Evolutionary conservation across 1,140 invertebrate genomes (phyloP), one percentile per base, ranked within the genome.

Genomic region (Cyclina sinensis): DNA sequence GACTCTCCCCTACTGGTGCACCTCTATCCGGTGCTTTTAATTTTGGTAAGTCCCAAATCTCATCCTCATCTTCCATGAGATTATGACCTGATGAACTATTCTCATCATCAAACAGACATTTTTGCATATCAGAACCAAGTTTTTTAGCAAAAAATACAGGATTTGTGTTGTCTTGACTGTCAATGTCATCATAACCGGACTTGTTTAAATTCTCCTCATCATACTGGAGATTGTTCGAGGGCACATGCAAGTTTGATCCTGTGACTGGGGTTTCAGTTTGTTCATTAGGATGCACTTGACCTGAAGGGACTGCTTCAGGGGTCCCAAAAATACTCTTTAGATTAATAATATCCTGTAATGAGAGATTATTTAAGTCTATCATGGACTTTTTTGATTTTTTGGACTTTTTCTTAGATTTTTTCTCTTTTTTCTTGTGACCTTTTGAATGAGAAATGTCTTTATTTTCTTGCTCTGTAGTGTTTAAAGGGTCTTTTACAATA

Each of bases 11-110:
- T 7, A 76, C 37, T 54, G 76, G 46, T 14, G 27, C 12, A 16
- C 76, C 51, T 27, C 24, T 54, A 18, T 80, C 76, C 14, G 46
- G 76, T 2, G 48, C 48, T 80, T 80, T 80, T 21, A 80, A 11
- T 30, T 80, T 54, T 2, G 51, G 76, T 7, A 80, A 7, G 4
- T 57, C 27, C 76, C 73, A 76, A 57, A 21, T 11, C 7, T 21
- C 3, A 11, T 57, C 51, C 7, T 57, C 51, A 21, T 57, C 16
- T 16, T 7, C 4, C 7, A 5, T 57, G 3, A n/a, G 3, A 21
- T 18, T 43, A 43, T 43, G 5, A 43, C 14, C 14, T 14, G 4
- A 14, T 4, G 14, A n/a, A 18, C 21, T 18, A 57, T 16, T 21
- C 5, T 18, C 51, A 57, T 57, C 51, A 57, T 57, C 18, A 57